Conservation (phyloP, 2,888 invertebrate genomes). For the Trachelus tabidus region DNA sequence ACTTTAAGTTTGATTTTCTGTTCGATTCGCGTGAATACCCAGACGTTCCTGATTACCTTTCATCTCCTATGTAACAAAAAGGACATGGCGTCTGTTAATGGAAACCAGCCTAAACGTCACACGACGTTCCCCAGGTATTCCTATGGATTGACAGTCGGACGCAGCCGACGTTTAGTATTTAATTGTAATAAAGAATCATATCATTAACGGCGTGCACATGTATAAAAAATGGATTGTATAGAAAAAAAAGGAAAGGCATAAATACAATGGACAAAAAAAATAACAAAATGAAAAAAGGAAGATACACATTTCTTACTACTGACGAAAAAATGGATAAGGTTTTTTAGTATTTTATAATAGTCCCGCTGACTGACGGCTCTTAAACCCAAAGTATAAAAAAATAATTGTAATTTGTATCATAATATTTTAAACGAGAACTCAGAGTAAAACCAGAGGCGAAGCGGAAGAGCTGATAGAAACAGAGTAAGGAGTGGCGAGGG, state of each 20-base stretch:
- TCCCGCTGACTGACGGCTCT: slow-evolving; percentile 53
- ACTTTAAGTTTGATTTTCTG: neutral
- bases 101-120: slow-evolving; percentile 5
- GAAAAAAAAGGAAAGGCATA: slow-evolving; percentile 28
- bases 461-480: neutral
- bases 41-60: slow-evolving; percentile 19
- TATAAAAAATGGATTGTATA: slow-evolving; percentile 42
- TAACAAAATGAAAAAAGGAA: slow-evolving; percentile 21
- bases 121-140: neutral
- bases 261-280: slow-evolving; percentile 20
- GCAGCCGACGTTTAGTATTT: slow-evolving; percentile 9
- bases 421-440: slow-evolving; percentile 52
- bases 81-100: slow-evolving; percentile 6
- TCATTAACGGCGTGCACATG: slow-evolving; percentile 37
- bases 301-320: slow-evolving; percentile 28
- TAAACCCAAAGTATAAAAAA: slow-evolving; percentile 53
- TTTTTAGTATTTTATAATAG: slow-evolving; percentile 46
- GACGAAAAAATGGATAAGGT: slow-evolving; percentile 11
- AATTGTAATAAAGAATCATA: slow-evolving; percentile 41
- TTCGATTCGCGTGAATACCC: neutral
- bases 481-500: neutral
- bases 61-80: neutral
- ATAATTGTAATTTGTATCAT: slow-evolving; percentile 60
- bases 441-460: slow-evolving; percentile 23
- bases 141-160: neutral